Percentiles rank a stretch among this genome's conserved stretches.
Evolutionary conservation across 1,140 invertebrate genomes (phyloP).

Genomic region (Penaeus chinensis): DNA sequence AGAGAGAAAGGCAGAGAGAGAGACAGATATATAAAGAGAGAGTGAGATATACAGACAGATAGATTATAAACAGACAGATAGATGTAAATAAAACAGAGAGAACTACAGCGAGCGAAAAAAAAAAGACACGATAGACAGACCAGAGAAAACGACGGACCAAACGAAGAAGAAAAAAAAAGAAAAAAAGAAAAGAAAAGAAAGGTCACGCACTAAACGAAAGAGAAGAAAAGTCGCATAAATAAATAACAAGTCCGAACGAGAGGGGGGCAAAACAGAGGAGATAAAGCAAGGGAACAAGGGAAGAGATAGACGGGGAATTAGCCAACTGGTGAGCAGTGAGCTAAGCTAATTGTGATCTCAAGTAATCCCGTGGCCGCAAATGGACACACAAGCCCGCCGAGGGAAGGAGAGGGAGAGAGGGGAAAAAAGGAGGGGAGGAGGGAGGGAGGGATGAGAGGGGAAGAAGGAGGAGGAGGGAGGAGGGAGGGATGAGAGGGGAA

Average conservation of each 20-base stretch:
- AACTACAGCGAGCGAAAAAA: too few species aligned
- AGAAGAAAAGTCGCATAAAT: slow-evolving; percentile 18
- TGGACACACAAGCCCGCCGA: slow-evolving; percentile 5
- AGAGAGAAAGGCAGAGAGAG: too few species aligned
- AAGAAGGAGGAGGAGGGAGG: background rate
- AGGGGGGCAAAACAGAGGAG: too few species aligned
- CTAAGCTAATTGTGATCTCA: slow-evolving; percentile 48
- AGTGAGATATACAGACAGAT: too few species aligned
- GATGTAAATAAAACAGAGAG: too few species aligned
- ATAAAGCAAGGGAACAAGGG: background rate
- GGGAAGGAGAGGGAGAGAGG: background rate
- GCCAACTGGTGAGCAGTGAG: slow-evolving; percentile 38
- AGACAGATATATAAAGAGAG: too few species aligned
- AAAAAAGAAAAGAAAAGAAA: background rate
- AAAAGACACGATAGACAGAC: too few species aligned
- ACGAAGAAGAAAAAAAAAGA: background rate
- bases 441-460: background rate
- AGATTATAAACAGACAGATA: too few species aligned
- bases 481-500: background rate
- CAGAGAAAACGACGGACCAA: too few species aligned
- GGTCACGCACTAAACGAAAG: background rate
- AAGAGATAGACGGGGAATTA: slow-evolving; percentile 38
- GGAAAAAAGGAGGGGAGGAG: background rate
- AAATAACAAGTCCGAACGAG: background rate
- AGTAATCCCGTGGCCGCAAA: slow-evolving; percentile 46